A percentile compares a stretch with the other conserved stretches of the same genome.
Conservation (phyloP, 1,140 invertebrate species). For the Drosophila virilis region DNA sequence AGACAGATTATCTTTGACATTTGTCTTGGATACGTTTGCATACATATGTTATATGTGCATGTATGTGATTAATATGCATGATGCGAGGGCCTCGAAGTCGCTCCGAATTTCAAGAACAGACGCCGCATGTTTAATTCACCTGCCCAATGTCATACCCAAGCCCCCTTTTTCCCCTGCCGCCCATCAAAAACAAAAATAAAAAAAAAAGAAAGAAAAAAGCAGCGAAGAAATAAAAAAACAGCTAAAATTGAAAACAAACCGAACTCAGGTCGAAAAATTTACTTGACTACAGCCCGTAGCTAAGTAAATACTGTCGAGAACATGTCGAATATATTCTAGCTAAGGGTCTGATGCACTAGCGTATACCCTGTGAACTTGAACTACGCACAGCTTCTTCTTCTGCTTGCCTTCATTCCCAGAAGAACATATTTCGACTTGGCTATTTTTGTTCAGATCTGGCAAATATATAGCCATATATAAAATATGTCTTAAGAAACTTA, state of each 20-base stretch:
- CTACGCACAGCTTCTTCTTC: too few species aligned
- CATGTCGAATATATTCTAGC: background rate
- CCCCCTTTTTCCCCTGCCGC: background rate
- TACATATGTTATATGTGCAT: background rate
- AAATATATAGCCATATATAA: too few species aligned
- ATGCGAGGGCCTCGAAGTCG: slow-evolving; percentile 36
- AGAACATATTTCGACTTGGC: too few species aligned
- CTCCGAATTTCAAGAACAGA: slow-evolving; percentile 50
- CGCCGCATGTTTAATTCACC: slow-evolving; percentile 50
- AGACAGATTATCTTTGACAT: background rate
- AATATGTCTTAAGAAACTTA: too few species aligned
- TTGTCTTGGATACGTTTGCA: background rate
- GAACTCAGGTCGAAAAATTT: slow-evolving; percentile 21
- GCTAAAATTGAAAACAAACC: slow-evolving; percentile 5
- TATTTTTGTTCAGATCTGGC: too few species aligned
- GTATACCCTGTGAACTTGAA: background rate
- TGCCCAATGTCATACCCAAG: slow-evolving; percentile 34
- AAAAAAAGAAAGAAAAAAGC: background rate
- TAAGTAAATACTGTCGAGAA: slow-evolving; percentile 14
- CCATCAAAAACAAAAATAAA: background rate
- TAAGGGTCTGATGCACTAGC: background rate
- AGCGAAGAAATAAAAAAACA: background rate
- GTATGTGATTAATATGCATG: slow-evolving; percentile 37
- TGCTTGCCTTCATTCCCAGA: too few species aligned
- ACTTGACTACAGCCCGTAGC: slow-evolving; percentile 1